These are phyloP conservation scores for Tragulus kanchil DNA, from an alignment of 2,113 vertebrate species.

Conservation along the genomic window DNA sequence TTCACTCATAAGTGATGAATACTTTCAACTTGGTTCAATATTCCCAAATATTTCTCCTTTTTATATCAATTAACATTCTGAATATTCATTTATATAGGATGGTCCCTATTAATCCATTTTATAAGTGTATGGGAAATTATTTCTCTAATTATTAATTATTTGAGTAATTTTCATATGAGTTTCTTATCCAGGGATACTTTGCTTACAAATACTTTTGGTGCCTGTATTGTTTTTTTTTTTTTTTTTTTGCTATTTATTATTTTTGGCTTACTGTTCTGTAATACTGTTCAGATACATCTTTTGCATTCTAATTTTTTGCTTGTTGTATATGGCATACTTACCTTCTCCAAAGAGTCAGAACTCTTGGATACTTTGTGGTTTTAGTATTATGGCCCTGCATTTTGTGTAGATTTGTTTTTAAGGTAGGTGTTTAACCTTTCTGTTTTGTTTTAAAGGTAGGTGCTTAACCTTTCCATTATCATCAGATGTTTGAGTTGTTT, in stretches of 20 bases:
- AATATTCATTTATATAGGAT: not conserved
- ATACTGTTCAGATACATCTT: not conserved
- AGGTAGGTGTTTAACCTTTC: not conserved
- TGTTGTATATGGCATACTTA: not conserved
- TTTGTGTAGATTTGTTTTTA: not conserved
- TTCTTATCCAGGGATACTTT: not conserved
- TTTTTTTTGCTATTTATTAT: not conserved
- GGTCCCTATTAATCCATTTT: not conserved
- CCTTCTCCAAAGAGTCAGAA: not conserved
- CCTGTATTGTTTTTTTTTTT: not conserved
- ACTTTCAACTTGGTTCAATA: not conserved
- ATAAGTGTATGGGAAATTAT: slow-evolving; percentile 17
- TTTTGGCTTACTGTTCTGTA: not conserved
- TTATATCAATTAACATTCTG: not conserved
- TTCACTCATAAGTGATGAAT: not conserved
- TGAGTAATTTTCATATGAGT: not conserved
- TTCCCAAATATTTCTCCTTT: not conserved
- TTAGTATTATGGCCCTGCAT: not conserved
- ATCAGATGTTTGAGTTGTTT: not conserved
- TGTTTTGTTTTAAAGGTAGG: slow-evolving; percentile 16
- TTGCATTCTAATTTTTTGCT: not conserved
- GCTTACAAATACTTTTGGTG: slow-evolving; percentile 8
- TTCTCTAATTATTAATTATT: not conserved
- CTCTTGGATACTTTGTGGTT: not conserved
- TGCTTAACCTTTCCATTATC: not conserved